Evolutionary conservation across 2,888 invertebrate genomes (phyloP), one percentile per base, ranked within the genome.

Genomic region (Lycocerus yunnanus): DNA sequence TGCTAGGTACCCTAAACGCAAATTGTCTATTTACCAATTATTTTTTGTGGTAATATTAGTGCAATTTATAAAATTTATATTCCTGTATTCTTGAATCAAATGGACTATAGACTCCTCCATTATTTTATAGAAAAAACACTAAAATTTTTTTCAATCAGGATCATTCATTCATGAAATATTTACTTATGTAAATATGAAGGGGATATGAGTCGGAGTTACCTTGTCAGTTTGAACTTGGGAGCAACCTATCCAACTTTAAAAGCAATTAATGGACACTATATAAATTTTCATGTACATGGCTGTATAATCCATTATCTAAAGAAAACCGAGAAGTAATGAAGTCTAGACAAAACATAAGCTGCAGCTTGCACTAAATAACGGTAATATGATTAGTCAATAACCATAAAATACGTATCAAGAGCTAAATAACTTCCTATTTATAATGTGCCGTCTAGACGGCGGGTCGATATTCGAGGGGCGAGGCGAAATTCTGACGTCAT

Each of bases 401-500:
- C 82, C 82, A 82, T 82, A 82, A 83, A 83, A 81, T 80, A 80
- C 81, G 82, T 82, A 83, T 82, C 79, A 81, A 81, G 77, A 76
- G 74, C 77, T 81, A 78, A 81, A 83, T 81, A 82, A 83, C 83
- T 84, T 84, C 83, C 83, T 84, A 83, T 84, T 84, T 83, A 83
- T 84, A 84, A 84, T 82, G 80, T 80, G 79, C 79, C 79, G 83
- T 83, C 83, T 84, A 84, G 83, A 83, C 83, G 80, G 79, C 80
- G 76, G 78, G 77, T 80, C 79, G 78, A 79, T 80, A 78, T 74
- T 69, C 71, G 72, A 75, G 77, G 73, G 78, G 73, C 77, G 77
- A 75, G 77, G 76, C 77, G 73, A 58, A 60, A 69, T 24, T 65
- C 70, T 76, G 76, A 76, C 73, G 76, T 73, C 76, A 43, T 43